phyloP scores from a whole-genome alignment of 2,797 vertebrate species.

The Periparus ater region DNA sequence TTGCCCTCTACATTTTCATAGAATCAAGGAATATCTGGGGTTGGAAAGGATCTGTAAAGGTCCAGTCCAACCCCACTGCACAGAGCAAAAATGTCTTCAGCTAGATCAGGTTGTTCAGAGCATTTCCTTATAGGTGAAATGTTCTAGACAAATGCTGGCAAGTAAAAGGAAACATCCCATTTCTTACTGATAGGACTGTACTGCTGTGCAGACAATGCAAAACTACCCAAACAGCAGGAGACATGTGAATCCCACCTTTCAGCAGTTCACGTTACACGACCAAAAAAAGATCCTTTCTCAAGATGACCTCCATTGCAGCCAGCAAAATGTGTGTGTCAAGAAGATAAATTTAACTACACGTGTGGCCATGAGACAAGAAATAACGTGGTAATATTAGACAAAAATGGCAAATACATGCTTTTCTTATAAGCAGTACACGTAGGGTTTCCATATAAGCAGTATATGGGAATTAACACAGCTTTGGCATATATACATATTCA shows the following conservation, averaged over 20 bases:
- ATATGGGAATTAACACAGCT: not conserved
- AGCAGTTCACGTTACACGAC: not conserved
- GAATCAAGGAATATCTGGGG: not conserved
- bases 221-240: not conserved
- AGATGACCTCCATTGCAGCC: not conserved
- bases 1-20: not conserved
- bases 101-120: not conserved
- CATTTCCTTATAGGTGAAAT: not conserved
- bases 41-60: not conserved
- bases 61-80: not conserved
- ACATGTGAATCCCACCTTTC: not conserved
- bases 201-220: not conserved
- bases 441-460: not conserved
- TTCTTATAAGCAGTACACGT: not conserved
- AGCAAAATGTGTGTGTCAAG: not conserved
- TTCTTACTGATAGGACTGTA: not conserved
- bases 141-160: not conserved
- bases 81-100: not conserved
- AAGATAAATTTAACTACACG: not conserved
- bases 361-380: not conserved
- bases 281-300: not conserved
- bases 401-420: not conserved
- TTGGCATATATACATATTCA: not conserved
- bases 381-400: not conserved
- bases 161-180: not conserved